Evolutionary conservation across 1,140 invertebrate species (phyloP).

Genomic region (Camponotus vicinus): DNA sequence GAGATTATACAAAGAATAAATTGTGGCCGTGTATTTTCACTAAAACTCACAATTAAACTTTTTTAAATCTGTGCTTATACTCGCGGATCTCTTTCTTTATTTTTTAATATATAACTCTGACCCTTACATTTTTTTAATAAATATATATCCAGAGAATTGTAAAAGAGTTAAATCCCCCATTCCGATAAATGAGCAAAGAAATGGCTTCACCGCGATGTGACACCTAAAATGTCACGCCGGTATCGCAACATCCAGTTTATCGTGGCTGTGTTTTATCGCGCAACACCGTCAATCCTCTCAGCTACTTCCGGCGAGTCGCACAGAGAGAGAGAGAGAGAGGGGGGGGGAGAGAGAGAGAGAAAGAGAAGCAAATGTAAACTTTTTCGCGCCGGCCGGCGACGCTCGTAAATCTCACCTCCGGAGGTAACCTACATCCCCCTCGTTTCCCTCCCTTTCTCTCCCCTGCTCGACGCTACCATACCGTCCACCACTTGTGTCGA

Average conservation of each 20-base stretch:
- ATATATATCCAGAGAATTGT: background rate
- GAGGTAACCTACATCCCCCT: constrained; percentile 61
- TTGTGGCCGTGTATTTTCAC: background rate
- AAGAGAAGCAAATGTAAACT: constrained; percentile 68
- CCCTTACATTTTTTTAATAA: background rate
- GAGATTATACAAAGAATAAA: constrained; percentile 1
- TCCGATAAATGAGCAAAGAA: background rate
- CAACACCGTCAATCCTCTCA: constrained; percentile 20
- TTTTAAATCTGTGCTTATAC: background rate
- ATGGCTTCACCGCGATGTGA: background rate
- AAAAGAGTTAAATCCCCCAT: background rate
- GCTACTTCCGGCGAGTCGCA: constrained; percentile 25
- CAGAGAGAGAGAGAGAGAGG: background rate
- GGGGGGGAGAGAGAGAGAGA: background rate
- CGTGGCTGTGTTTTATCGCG: constrained; percentile 64
- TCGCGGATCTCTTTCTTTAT: background rate
- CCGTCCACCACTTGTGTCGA: constrained; percentile 28
- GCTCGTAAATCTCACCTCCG: constrained; percentile 73
- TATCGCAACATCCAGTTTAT: constrained; percentile 70
- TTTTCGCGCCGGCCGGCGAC: constrained; percentile 54
- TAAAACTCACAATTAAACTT: background rate
- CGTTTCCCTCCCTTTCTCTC: too few relatives aligned
- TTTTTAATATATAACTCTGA: background rate
- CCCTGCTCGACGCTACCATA: constrained; percentile 15
- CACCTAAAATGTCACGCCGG: constrained; percentile 40